A percentile compares a stretch with the other conserved stretches of the same genome.
phyloP scores from a whole-genome alignment of 2,888 invertebrate species.

The Kryphioiulus occultus region DNA sequence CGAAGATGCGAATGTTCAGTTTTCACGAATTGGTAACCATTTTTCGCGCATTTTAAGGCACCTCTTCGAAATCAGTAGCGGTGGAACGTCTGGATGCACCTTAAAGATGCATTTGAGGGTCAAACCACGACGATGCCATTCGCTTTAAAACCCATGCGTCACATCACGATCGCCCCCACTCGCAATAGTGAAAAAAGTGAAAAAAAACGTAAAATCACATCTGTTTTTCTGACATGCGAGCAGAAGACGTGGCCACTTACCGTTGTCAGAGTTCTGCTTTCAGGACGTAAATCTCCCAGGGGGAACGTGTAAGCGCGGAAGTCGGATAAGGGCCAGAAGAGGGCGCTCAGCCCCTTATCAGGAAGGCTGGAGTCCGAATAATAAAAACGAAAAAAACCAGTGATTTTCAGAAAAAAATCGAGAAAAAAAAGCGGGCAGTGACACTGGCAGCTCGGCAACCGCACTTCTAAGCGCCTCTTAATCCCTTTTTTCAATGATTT shows the following conservation, averaged over 20 bases:
- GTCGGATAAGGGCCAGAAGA: not conserved
- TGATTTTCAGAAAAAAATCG: not conserved
- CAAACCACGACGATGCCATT: too few relatives aligned
- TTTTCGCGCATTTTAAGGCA: too few relatives aligned
- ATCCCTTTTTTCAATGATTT: not conserved
- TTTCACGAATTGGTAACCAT: too few relatives aligned
- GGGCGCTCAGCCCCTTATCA: not conserved
- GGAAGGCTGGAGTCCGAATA: not conserved
- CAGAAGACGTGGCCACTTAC: slow-evolving; percentile 4
- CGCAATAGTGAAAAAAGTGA: not conserved
- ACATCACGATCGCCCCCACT: too few relatives aligned
- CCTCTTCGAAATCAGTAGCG: too few relatives aligned
- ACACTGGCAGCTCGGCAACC: not conserved
- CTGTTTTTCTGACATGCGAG: slow-evolving; percentile 7
- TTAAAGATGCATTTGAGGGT: too few relatives aligned
- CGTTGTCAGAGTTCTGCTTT: not conserved
- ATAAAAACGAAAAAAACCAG: not conserved
- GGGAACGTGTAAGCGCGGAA: not conserved
- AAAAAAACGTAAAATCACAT: not conserved
- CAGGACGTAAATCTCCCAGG: slow-evolving; percentile 10
- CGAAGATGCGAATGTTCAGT: too few relatives aligned
- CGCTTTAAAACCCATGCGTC: too few relatives aligned
- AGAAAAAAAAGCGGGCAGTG: not conserved
- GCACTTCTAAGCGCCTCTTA: not conserved
- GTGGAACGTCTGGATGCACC: too few relatives aligned